Percentiles rank a stretch among this genome's conserved stretches.
phyloP scores from a whole-genome alignment of 2,113 vertebrate genomes.

The Paramormyrops kingsleyae region DNA sequence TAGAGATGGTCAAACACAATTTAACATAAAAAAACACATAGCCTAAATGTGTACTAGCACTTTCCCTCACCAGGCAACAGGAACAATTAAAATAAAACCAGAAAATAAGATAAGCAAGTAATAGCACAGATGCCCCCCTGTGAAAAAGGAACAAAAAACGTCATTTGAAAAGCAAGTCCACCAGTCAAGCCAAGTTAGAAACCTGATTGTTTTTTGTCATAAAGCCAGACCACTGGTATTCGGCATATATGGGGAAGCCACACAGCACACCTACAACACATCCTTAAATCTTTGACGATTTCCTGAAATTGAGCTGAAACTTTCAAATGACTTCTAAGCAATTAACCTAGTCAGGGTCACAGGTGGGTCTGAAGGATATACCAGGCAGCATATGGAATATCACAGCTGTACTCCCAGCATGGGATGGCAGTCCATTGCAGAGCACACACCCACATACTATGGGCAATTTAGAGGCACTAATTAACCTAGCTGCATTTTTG shows the following conservation, averaged over 20 bases:
- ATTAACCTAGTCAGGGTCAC: neutral
- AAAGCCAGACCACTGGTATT: neutral
- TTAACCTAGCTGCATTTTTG: too few species aligned
- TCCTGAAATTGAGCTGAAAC: neutral
- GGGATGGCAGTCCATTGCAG: neutral
- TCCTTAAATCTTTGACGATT: neutral
- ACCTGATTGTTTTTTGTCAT: neutral
- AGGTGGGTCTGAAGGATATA: neutral
- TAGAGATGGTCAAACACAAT: conserved; percentile 33
- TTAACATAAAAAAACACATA: neutral
- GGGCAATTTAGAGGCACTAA: neutral
- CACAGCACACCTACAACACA: neutral
- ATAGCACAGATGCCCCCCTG: neutral
- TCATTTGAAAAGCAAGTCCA: neutral
- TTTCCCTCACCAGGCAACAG: neutral
- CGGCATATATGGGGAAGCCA: neutral
- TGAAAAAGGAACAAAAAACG: neutral
- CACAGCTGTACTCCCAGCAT: neutral
- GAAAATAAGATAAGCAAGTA: neutral
- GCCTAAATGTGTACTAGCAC: neutral
- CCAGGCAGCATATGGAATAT: neutral
- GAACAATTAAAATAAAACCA: neutral
- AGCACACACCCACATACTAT: too few species aligned
- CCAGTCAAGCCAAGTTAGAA: neutral
- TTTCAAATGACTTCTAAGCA: neutral